Base-by-base conservation (phyloP, 2,888 invertebrate species). In the Drosophila limbata region DNA sequence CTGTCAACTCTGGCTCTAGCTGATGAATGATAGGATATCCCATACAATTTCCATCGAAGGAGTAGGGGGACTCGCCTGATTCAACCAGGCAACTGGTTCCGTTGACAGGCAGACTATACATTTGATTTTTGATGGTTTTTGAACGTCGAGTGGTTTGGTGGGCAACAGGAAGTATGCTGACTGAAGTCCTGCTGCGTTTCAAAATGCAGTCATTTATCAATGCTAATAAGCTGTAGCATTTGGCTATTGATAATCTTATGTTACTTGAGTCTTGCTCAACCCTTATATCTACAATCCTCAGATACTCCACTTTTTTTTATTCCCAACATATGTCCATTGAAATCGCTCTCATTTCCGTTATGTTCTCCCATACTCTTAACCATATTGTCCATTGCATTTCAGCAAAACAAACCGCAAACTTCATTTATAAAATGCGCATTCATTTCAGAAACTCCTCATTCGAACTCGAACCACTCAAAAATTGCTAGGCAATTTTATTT, bases 351-450 rank as follows among this genome's bases (percentile, higher is more conserved):
- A 56, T 73, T 73, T 64, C 55, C 70, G 76, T 37, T 25, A 52
- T 21, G 5, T 37, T 11, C 51, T 37, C 21, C 15, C 60, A 15
- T 9, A 39, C 42, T 28, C 8, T 47, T 10, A 9, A 4, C 19
- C 17, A n/a, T 13, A 4, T 42, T 13, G 13, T 13, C 33, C 52
- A 57, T 53, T 62, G 60, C 55, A 55, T 57, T 52, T 73, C 17
- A 21, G 21, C 35, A 62, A 50, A 78, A 66, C 75, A 79, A 75
- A 75, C 78, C 78, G 63, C 78, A 79, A 79, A 75, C 63, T 79
- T 72, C 76, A 75, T 78, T 79, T 79, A 72, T 51, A 35, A 75
- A 76, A 75, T 76, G 79, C 48, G 39, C 79, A 74, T 74, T 69
- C 74, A 70, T 68, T 68, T 63, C 21, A 28, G 45, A n/a, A 25